Base-by-base conservation (phyloP, 2,888 invertebrate species). In the Ptychoptera contaminata region DNA sequence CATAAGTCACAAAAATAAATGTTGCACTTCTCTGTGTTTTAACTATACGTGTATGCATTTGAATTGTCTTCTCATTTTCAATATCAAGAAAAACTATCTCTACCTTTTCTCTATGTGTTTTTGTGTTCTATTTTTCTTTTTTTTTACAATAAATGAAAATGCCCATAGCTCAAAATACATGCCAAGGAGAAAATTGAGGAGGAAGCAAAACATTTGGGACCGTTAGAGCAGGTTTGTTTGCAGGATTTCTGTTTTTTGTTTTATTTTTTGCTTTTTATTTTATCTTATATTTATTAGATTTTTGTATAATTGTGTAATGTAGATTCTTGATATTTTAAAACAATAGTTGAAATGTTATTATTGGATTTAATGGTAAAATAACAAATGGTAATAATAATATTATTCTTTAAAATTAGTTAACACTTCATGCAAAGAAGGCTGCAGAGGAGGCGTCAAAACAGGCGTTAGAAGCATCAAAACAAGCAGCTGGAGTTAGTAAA, bases 391-490 rank as follows among this genome's bases (percentile, higher is more conserved):
- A 32, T 32, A 3, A n/a, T 7, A 11, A 32, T 32, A 32, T 32
- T 11, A 11, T n/a, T 11, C 32, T 32, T 11, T 38, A 16, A 32
- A 31, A 44, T 39, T 32, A 87, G 86, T 67, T 90, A 2, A 90
- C 90, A 1, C 72, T 81, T 31, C 87, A 88, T 53, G 90, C 90
- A 0, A 91, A 88, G 60, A 87, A 85, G 58, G 87, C 87, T 0
- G 83, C 88, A 0, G 86, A 82, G 51, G 90, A 87, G 59, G 91
- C 82, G 0, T 82, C 86, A 0, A 87, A 87, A 58, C 77, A 79
- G 35, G 88, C 88, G 0, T 56, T 88, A 23, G 87, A 87, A 67
- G 86, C 86, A 0, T 86, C 86, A 47, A 87, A 86, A 61, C 86
- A 83, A 11, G 88, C 88, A 1, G 85, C 87, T 0, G 87, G 83